Evolutionary conservation across 2,888 invertebrate species (phyloP).

Genomic region (Colostygia pectinataria): DNA sequence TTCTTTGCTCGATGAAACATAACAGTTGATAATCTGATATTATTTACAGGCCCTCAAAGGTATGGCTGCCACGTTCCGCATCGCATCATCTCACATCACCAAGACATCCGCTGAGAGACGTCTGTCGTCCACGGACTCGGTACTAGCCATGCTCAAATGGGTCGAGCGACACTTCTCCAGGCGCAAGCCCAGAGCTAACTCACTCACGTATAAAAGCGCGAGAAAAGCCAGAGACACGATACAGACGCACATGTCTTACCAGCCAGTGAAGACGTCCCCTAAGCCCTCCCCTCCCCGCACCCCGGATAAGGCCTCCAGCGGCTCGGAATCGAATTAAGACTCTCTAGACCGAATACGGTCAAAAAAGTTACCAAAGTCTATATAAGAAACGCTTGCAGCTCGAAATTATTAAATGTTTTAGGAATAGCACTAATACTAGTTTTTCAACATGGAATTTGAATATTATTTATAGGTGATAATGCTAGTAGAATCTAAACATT

Average conservation of each 20-base stretch:
- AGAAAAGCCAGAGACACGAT: slow-evolving; percentile 86
- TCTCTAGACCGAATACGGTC: slow-evolving; percentile 14
- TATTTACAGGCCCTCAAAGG: slow-evolving; percentile 90
- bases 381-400: not conserved
- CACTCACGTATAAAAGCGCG: slow-evolving; percentile 84
- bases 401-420: too few relatives aligned
- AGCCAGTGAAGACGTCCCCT: slow-evolving; percentile 65
- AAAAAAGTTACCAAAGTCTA: slow-evolving; percentile 5
- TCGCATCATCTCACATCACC: slow-evolving; percentile 91
- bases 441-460: too few relatives aligned
- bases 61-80: slow-evolving; percentile 96
- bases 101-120: slow-evolving; percentile 94
- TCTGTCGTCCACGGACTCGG: slow-evolving; percentile 94
- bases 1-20: too few relatives aligned
- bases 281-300: slow-evolving; percentile 60
- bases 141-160: slow-evolving; percentile 95
- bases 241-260: slow-evolving; percentile 90
- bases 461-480: too few relatives aligned
- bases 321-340: slow-evolving; percentile 70
- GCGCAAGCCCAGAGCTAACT: slow-evolving; percentile 89
- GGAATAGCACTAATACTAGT: too few relatives aligned
- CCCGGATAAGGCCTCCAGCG: slow-evolving; percentile 64
- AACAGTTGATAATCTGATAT: not conserved
- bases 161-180: slow-evolving; percentile 92
- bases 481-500: too few relatives aligned